phyloP scores from a whole-genome alignment of 2,888 invertebrate species.

The Bedellia somnulentella region DNA sequence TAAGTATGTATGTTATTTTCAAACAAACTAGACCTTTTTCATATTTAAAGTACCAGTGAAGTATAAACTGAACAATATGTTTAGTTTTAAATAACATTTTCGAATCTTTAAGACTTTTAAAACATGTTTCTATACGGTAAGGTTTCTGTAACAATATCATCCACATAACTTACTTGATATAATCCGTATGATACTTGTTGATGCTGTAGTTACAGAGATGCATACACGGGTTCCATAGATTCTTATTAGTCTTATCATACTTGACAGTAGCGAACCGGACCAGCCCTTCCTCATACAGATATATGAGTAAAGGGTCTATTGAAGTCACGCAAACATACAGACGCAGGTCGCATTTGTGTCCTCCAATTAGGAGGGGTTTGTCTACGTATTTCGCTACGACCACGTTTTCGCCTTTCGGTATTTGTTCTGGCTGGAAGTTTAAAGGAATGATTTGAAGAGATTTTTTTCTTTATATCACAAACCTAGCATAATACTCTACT shows the following conservation, averaged over 20 bases:
- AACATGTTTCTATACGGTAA: too few relatives aligned
- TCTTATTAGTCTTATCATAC: slow-evolving; percentile 88
- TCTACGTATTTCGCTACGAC: slow-evolving; percentile 89
- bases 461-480: too few relatives aligned
- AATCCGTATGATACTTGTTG: slow-evolving; percentile 95
- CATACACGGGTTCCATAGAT: slow-evolving; percentile 94
- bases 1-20: too few relatives aligned
- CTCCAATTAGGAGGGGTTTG: slow-evolving; percentile 84
- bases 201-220: slow-evolving; percentile 98
- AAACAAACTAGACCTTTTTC: too few relatives aligned
- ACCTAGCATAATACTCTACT: too few relatives aligned
- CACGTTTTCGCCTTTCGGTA: slow-evolving; percentile 87
- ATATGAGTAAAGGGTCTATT: slow-evolving; percentile 91
- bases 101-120: too few relatives aligned
- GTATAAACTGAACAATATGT: too few relatives aligned
- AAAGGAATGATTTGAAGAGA: too few relatives aligned
- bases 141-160: too few relatives aligned
- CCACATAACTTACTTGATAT: slow-evolving; percentile 85
- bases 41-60: too few relatives aligned
- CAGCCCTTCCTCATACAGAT: slow-evolving; percentile 94
- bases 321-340: slow-evolving; percentile 94
- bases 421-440: slow-evolving; percentile 77
- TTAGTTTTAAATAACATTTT: too few relatives aligned
- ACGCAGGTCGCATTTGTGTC: slow-evolving; percentile 95
- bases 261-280: slow-evolving; percentile 95